phyloP scores from a whole-genome alignment of 2,888 invertebrate genomes.

The Monopis laevigella region DNA sequence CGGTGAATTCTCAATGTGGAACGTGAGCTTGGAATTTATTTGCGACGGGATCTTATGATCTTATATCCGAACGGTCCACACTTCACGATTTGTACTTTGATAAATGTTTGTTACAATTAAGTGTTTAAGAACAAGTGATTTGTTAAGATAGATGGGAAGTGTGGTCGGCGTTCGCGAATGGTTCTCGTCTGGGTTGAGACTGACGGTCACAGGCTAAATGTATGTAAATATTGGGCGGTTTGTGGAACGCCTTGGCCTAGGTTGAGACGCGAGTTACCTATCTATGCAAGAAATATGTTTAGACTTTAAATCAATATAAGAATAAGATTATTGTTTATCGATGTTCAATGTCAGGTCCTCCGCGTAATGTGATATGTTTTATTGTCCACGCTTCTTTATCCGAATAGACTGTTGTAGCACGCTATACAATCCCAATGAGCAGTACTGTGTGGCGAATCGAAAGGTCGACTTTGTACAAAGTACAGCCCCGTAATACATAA shows the following conservation, averaged over 20 bases:
- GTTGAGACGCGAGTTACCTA: slow-evolving; percentile 59
- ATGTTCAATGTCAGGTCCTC: slow-evolving; percentile 3
- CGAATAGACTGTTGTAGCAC: too few relatives aligned
- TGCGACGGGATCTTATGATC: slow-evolving; percentile 2
- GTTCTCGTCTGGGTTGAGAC: slow-evolving; percentile 42
- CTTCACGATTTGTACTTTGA: background rate
- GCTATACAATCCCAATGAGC: too few relatives aligned
- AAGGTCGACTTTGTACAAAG: slow-evolving; percentile 62
- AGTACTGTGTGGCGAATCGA: slow-evolving; percentile 39
- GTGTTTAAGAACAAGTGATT: background rate
- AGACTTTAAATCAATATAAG: too few relatives aligned
- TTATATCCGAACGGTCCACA: background rate
- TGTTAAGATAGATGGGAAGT: slow-evolving; percentile 1
- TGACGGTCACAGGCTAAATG: slow-evolving; percentile 63
- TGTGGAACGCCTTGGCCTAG: slow-evolving; percentile 60
- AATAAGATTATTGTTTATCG: too few relatives aligned
- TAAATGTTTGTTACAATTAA: slow-evolving; percentile 1
- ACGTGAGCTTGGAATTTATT: too few relatives aligned
- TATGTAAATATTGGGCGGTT: slow-evolving; percentile 67
- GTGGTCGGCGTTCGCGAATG: background rate
- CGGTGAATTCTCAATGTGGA: too few relatives aligned
- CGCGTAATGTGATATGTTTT: slow-evolving; percentile 2
- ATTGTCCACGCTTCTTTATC: background rate
- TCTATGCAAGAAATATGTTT: too few relatives aligned
- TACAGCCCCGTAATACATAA: slow-evolving; percentile 64